A percentile compares a stretch with the other conserved stretches of the same genome.
phyloP scores from a whole-genome alignment of 92 coral and sea anemone genomes.

The Isaurus tuberculatus region DNA sequence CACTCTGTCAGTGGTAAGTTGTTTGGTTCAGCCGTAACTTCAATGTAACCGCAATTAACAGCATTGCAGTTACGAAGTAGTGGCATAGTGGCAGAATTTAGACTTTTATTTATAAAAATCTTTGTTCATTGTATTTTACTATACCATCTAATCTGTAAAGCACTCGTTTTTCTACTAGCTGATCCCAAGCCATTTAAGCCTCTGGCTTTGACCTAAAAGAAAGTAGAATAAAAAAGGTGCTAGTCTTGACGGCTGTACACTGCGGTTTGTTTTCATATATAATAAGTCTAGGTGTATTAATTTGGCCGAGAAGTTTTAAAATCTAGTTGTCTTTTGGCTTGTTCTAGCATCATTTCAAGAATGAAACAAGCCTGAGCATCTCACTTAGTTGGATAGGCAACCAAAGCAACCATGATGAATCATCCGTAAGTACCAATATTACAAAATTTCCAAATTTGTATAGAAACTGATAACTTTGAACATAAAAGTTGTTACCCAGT shows the following conservation, averaged over 20 bases:
- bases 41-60: not conserved
- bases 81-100: no score
- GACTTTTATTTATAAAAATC: no score
- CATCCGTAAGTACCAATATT: not conserved
- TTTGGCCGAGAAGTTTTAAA: not conserved
- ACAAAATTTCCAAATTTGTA: no score
- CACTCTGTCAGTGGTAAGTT: not conserved
- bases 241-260: not conserved
- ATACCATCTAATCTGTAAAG: no score
- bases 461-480: not conserved
- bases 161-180: no score
- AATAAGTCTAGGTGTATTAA: no score
- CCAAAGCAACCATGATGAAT: not conserved
- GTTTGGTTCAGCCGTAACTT: not conserved
- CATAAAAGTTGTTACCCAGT: no score
- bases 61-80: not conserved
- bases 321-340: not conserved
- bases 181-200: no score
- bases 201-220: no score
- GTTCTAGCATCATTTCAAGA: not conserved
- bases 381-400: conserved; percentile 29
- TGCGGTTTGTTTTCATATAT: no score
- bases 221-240: no score
- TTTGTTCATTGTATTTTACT: no score
- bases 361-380: conserved; percentile 4